phyloP scores from a whole-genome alignment of 2,888 invertebrate species.

The Latrodectus elegans region DNA sequence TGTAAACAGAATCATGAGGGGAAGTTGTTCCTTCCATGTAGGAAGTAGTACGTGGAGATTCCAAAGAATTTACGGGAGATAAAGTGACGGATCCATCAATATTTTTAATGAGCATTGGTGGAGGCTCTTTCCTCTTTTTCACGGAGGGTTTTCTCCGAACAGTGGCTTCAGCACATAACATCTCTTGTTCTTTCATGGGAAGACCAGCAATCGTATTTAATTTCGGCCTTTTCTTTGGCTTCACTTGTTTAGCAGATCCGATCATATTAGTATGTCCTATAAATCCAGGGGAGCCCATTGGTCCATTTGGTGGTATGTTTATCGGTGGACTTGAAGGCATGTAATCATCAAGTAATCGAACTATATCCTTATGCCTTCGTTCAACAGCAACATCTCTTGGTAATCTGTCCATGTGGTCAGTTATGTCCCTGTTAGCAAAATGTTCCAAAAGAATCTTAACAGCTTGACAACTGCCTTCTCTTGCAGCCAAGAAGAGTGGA shows the following conservation, averaged over 20 bases:
- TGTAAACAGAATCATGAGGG: constrained; percentile 58
- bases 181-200: constrained; percentile 61
- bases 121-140: constrained; percentile 58
- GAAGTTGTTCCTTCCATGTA: constrained; percentile 63
- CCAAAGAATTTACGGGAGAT: constrained; percentile 66
- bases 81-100: constrained; percentile 65
- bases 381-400: constrained; percentile 95
- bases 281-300: constrained; percentile 63
- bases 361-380: constrained; percentile 93
- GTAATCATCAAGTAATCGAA: constrained; percentile 91
- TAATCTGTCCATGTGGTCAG: constrained; percentile 97
- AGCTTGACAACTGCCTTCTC: constrained; percentile 95
- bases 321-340: constrained; percentile 81
- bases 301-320: constrained; percentile 50
- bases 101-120: constrained; percentile 63
- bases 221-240: constrained; percentile 68
- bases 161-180: constrained; percentile 42
- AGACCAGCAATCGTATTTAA: constrained; percentile 67
- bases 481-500: constrained; percentile 94
- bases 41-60: constrained; percentile 57
- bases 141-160: constrained; percentile 57
- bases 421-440: constrained; percentile 96
- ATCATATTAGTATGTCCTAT: constrained; percentile 54
- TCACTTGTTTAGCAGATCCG: constrained; percentile 65
- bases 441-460: constrained; percentile 93